Evolutionary conservation across 1,140 invertebrate genomes (phyloP).

Genomic region (Phocides pigmalion): DNA sequence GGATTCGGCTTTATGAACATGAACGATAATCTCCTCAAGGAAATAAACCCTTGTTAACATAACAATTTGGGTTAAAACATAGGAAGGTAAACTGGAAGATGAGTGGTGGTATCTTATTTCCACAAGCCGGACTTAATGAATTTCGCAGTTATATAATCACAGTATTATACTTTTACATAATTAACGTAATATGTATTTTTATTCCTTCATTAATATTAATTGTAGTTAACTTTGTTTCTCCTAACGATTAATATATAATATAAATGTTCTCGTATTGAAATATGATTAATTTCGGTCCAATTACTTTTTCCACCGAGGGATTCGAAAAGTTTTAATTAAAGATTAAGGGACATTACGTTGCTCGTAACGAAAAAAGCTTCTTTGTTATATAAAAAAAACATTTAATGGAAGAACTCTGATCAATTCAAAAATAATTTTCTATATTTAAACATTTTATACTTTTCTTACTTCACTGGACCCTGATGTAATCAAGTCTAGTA

Average conservation of each 20-base stretch:
- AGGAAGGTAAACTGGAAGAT: not conserved
- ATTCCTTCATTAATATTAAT: not conserved
- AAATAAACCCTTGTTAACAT: constrained; percentile 15
- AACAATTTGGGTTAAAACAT: constrained; percentile 1
- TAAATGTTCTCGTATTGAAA: constrained; percentile 42
- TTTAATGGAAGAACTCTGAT: too few relatives aligned
- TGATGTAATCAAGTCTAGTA: too few relatives aligned
- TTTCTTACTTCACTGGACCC: too few relatives aligned
- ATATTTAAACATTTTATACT: too few relatives aligned
- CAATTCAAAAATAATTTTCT: too few relatives aligned
- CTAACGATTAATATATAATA: not conserved
- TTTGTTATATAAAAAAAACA: too few relatives aligned
- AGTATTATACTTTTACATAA: not conserved
- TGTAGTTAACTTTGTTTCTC: not conserved
- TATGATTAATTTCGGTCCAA: constrained; percentile 48
- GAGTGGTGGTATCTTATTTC: not conserved
- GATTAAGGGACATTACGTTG: constrained; percentile 59
- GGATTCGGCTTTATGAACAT: constrained; percentile 19
- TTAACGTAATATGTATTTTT: not conserved
- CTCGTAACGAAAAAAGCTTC: constrained; percentile 34
- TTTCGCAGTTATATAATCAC: not conserved
- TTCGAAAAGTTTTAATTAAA: constrained; percentile 70
- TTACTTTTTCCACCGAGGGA: constrained; percentile 52
- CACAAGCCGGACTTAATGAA: not conserved
- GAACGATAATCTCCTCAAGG: constrained; percentile 11